Evolutionary conservation across 2,888 invertebrate species (phyloP).

Genomic region (Drosophila lacicola): DNA sequence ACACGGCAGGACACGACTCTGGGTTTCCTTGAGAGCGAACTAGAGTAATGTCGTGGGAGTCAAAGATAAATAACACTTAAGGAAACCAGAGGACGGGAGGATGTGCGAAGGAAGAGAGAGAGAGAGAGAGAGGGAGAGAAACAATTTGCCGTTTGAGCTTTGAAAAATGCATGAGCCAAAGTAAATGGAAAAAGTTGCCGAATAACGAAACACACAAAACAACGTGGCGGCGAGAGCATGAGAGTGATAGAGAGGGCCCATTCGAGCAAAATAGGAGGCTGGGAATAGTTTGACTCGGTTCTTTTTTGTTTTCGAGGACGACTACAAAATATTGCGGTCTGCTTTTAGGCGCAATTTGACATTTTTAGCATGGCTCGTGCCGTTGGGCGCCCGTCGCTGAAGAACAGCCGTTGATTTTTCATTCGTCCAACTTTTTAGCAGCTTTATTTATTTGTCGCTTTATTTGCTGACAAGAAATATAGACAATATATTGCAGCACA

Average conservation of each 20-base stretch:
- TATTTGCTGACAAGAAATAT: slow-evolving; percentile 81
- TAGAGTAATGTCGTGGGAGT: slow-evolving; percentile 80
- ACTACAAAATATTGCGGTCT: slow-evolving; percentile 76
- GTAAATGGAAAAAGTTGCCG: slow-evolving; percentile 80
- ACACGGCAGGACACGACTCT: slow-evolving; percentile 27
- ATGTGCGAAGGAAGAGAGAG: not conserved
- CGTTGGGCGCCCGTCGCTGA: slow-evolving; percentile 6
- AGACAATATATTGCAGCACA: slow-evolving; percentile 73
- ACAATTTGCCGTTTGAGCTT: slow-evolving; percentile 81
- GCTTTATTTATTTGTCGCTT: slow-evolving; percentile 80
- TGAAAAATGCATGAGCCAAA: slow-evolving; percentile 81
- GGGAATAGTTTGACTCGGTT: slow-evolving; percentile 52
- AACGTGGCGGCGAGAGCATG: slow-evolving; percentile 28
- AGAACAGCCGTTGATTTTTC: slow-evolving; percentile 59
- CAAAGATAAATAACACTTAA: slow-evolving; percentile 80
- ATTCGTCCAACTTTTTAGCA: slow-evolving; percentile 71
- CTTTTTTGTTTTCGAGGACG: slow-evolving; percentile 10
- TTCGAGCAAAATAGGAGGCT: slow-evolving; percentile 15
- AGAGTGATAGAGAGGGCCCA: not conserved
- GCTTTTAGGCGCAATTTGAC: slow-evolving; percentile 80
- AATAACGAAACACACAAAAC: slow-evolving; percentile 64
- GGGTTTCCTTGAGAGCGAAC: slow-evolving; percentile 56
- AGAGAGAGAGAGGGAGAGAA: slow-evolving; percentile 47
- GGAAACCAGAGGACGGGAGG: slow-evolving; percentile 43
- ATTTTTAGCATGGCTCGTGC: slow-evolving; percentile 56